Conservation (phyloP, 2,888 invertebrate species). For the Syrista parreyssii region DNA sequence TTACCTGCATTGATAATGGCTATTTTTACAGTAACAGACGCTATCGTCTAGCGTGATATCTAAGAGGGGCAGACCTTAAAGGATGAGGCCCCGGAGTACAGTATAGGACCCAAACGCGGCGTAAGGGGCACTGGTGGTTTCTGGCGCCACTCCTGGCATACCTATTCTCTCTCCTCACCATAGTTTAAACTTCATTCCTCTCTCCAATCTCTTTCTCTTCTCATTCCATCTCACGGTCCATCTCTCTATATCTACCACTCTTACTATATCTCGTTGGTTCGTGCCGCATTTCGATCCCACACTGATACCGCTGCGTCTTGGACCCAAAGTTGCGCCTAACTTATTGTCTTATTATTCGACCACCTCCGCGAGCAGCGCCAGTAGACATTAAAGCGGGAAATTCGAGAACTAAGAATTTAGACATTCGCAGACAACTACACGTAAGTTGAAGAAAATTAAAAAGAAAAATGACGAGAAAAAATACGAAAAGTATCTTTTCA, state of each 20-base stretch:
- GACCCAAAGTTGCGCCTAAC: conserved; percentile 43
- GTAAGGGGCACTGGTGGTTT: conserved; percentile 9
- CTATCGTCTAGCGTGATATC: neutral
- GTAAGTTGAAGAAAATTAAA: neutral
- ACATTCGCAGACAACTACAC: neutral
- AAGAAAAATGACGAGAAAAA: neutral
- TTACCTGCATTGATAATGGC: neutral
- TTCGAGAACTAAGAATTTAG: neutral
- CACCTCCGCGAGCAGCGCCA: conserved; percentile 50
- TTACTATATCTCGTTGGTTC: conserved; percentile 33
- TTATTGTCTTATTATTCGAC: conserved; percentile 64
- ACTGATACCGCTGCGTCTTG: conserved; percentile 46
- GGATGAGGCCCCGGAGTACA: neutral
- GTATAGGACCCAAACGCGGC: neutral
- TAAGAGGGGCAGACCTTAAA: neutral
- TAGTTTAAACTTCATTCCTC: conserved; percentile 27
- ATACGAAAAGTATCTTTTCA: neutral
- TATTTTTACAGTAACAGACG: neutral
- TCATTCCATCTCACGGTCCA: conserved; percentile 13
- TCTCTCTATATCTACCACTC: conserved; percentile 15
- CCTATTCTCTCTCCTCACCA: conserved; percentile 33
- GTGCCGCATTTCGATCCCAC: conserved; percentile 54
- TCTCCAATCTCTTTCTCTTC: conserved; percentile 18
- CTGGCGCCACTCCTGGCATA: conserved; percentile 54
- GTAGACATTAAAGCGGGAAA: neutral